Base-by-base conservation (phyloP, 2,888 invertebrate species). In the Chloroclysta siterata region DNA sequence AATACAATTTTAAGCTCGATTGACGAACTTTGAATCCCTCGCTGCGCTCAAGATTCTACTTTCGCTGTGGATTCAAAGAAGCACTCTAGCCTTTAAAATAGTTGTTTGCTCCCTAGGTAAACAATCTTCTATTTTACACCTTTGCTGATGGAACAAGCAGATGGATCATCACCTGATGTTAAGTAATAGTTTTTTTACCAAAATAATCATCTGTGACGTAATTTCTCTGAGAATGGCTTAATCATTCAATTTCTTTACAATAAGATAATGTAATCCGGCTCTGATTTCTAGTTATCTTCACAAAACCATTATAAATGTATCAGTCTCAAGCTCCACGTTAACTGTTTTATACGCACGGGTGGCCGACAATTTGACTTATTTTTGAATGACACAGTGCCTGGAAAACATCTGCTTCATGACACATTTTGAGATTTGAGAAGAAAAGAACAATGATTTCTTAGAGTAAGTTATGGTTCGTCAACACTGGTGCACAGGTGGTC, bases 351-450 rank as follows among this genome's bases (percentile, higher is more conserved):
- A 78, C 76, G 72, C 75, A 72, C 82, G 91, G 89, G 90, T 91
- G 91, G 90, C 78, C 89, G 66, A 76, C 81, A 80, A 85, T 88
- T 87, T 88, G 83, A 86, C 84, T 85, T 84, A 87, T 88, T 86
- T 82, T 52, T 10, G 22, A 22, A 46, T 10, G 28, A 28, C 56
- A 44, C 48, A 65, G 53, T 36, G 48, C 1, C 10, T 14, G 0
- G 4, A 6, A 46, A 22, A 44, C 28, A n/a, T 5, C 44, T 36
- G 15, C 36, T 36, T 47, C 39, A 52, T 13, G n/a, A 15, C 3
- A 10, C 1, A 36, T 36, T 36, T 36, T 36, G n/a, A n/a, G n/a
- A n/a, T n/a, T n/a, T n/a, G n/a, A n/a, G n/a, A 8, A 36, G 29
- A 1, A 22, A 41, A 14, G 5, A 0, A 41, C 11, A 17, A 17